Conservation (phyloP, 2,113 vertebrate species). For the Odontesthes bonariensis region DNA sequence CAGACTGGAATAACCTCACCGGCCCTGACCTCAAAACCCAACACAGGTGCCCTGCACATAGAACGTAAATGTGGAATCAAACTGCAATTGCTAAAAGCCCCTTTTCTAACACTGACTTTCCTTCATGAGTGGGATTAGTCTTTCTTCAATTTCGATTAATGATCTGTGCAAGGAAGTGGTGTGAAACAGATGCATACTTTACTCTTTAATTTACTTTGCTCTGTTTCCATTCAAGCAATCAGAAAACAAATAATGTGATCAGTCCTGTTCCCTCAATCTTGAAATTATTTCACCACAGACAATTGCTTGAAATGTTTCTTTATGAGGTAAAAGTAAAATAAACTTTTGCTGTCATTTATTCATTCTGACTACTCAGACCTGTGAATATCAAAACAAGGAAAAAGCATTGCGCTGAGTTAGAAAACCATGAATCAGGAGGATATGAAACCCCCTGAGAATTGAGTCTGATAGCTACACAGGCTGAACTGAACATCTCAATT, state of each 20-base stretch:
- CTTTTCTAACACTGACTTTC: too few species aligned
- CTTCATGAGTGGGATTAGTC: constrained; percentile 1
- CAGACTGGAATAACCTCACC: too few species aligned
- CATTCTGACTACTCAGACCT: neutral
- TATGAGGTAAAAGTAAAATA: neutral
- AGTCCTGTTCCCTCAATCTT: neutral
- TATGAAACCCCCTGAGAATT: constrained; percentile 55
- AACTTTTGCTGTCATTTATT: neutral
- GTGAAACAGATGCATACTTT: neutral
- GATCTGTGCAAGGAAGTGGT: neutral
- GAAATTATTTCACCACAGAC: neutral
- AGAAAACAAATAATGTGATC: too few species aligned
- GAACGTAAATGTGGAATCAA: neutral
- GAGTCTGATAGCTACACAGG: constrained; percentile 53
- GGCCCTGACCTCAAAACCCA: too few species aligned
- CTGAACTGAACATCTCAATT: constrained; percentile 65
- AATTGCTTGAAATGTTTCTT: neutral
- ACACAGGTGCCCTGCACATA: neutral
- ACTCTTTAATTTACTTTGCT: too few species aligned
- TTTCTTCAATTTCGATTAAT: neutral
- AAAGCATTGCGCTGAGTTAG: constrained; percentile 17
- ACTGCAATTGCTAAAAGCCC: too few species aligned
- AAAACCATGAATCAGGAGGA: constrained; percentile 23
- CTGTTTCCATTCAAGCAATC: too few species aligned
- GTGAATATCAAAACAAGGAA: neutral